Evolutionary conservation across 2,113 vertebrate species (phyloP), one percentile per base, ranked within the genome.

Genomic region (Camelus bactrianus): DNA sequence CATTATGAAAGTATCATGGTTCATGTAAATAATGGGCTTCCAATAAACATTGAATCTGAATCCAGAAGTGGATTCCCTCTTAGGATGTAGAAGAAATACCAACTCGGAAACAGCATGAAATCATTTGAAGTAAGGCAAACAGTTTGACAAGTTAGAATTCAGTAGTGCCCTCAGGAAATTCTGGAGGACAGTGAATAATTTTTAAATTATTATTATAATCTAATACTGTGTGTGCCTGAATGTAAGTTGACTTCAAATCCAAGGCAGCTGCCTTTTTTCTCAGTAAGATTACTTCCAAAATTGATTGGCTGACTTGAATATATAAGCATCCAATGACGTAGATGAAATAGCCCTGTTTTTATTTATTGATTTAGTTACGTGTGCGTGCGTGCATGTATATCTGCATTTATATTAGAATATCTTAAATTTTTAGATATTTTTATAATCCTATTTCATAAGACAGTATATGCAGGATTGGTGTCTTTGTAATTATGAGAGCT

Each of bases 181-280:
- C 22, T 94, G 48, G 62, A 83, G 56, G 17, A 38, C 56, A 83
- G 77, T 42, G 38, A 42, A 42, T 42, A 42, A 42, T 42, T 42
- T 42, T 42, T 4, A 42, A 42, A 42, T 42, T 42, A 42, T 16
- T 8, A 14, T 15, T 65, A 35, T 50, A 38, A 38, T 89, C 9
- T 35, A 54, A 72, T 83, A 62, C 19, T 46, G 1, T 60, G 3
- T 70, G 5, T 88, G 54, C 28, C 38, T 79, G 8, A 70, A 26
- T 85, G 16, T 92, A 91, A 91, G 4, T 38, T 91, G 64, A 46
- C 56, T 80, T 96, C 64, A 86, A 52, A 92, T 85, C 20, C 38
- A 84, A 88, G 42, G 58, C 64, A 75, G 10, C 13, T 24, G 73
- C 50, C 16, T 8, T 14, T 62, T 93, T 76, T 93, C 35, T 22